Percentiles rank a stretch among this genome's conserved stretches.
Evolutionary conservation across 2,113 vertebrate genomes (phyloP).

Genomic region (Agapornis roseicollis): DNA sequence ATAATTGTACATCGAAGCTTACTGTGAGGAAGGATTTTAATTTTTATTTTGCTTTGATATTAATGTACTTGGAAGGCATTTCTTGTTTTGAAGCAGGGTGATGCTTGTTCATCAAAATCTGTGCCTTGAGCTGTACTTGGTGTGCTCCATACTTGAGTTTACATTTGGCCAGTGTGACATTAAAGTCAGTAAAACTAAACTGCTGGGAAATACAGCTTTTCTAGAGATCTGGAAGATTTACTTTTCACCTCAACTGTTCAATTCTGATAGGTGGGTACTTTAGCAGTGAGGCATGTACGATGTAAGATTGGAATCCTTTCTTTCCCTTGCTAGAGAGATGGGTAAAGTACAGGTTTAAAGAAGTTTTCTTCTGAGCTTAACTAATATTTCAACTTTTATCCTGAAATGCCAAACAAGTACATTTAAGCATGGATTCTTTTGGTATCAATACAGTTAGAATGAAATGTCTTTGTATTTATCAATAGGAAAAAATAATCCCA

Average conservation of each 20-base stretch:
- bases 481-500: constrained; percentile 86
- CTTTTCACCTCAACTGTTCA: background rate
- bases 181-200: background rate
- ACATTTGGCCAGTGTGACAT: background rate
- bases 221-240: background rate
- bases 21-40: background rate
- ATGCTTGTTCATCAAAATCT: background rate
- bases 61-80: background rate
- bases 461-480: background rate
- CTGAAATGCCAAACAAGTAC: background rate
- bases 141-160: background rate
- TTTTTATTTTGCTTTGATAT: background rate
- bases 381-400: background rate
- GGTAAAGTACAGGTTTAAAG: background rate
- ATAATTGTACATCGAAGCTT: background rate
- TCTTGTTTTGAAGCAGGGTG: background rate
- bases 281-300: rapidly evolving
- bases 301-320: background rate
- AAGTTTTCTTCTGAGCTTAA: background rate
- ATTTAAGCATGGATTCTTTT: background rate
- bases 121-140: background rate
- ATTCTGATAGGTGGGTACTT: background rate
- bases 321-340: background rate
- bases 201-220: background rate
- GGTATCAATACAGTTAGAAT: background rate